Evolutionary conservation across 2,888 invertebrate genomes (phyloP), one percentile per base, ranked within the genome.

Genomic region (Drosophila sordidula): DNA sequence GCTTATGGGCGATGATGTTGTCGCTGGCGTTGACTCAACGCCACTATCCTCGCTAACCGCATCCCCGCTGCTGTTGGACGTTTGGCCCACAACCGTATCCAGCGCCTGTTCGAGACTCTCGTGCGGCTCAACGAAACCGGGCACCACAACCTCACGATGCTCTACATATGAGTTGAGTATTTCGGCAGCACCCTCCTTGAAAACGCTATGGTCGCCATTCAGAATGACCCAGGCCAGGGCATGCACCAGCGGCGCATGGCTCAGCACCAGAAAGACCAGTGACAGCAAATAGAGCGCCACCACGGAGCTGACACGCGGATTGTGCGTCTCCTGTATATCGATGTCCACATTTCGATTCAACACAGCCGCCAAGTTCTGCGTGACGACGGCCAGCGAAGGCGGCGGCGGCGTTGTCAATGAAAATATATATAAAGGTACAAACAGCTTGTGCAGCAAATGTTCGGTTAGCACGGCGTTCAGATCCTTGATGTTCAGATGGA

Each of bases 381-480:
- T 94, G 5, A 94, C 94, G 5, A 93, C 93, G 77, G 95, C 95
- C 87, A 95, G 93, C 3, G 92, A 91, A 0, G 91, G 88, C 6
- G 92, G 91, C 5, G 92, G 91, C 5, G 92, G 92, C 2, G 91
- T 87, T 14, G 95, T 95, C 56, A 99, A 93, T 1, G 98, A 99
- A 91, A 97, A 97, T 79, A 99, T 97, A 92, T 98, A 98, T 64
- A 99, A 92, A 6, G 99, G 99, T 75, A 99, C 96, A 63, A 99
- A 94, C 1, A 99, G 94, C 92, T 98, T 96, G 92, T 98, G 97
- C 74, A 99, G 93, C 66, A 99, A 93, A 93, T 99, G 98, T 91
- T 98, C 98, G 0, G 98, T 97, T 58, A 99, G 93, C 47, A 99
- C 98, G 86, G 97, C 96, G 92, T 99, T 99, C 57, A 99, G 93